Evolutionary conservation across 2,888 invertebrate genomes (phyloP).

Genomic region (Meganola albula): DNA sequence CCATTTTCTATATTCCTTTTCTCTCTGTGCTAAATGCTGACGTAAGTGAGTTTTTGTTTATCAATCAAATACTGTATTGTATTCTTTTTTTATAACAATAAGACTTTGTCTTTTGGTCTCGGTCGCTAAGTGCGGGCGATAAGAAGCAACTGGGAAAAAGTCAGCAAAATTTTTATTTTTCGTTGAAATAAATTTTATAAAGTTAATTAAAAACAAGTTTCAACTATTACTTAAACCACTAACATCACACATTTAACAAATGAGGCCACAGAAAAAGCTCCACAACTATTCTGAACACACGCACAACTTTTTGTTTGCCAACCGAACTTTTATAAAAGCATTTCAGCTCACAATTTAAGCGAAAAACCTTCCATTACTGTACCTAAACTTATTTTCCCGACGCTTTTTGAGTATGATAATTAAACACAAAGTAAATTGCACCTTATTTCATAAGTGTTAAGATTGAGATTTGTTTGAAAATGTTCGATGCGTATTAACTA

Average conservation of each 20-base stretch:
- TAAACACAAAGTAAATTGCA: constrained; percentile 31
- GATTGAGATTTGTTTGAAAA: constrained; percentile 32
- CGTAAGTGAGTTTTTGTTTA: no score
- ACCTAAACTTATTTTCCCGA: constrained; percentile 52
- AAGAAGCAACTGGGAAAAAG: no score
- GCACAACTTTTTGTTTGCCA: constrained; percentile 31
- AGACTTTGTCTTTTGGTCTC: no score
- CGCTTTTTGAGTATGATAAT: constrained; percentile 35
- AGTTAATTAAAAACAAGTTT: no score
- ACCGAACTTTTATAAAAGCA: constrained; percentile 40
- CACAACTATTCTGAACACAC: constrained; percentile 26
- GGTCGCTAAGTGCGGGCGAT: no score
- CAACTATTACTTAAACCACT: no score
- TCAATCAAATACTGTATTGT: no score
- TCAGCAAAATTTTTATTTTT: no score
- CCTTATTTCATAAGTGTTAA: constrained; percentile 36
- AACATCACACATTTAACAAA: constrained; percentile 16
- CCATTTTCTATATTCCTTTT: no score
- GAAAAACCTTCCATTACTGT: constrained; percentile 49
- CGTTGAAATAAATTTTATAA: no score
- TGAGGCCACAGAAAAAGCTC: constrained; percentile 16
- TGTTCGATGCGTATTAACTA: constrained; percentile 41
- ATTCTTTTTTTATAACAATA: no score
- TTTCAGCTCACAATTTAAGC: constrained; percentile 45
- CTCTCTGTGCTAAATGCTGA: no score